Evolutionary conservation across 2,797 vertebrate genomes (phyloP).

Genomic region (Phylloscopus collybita): DNA sequence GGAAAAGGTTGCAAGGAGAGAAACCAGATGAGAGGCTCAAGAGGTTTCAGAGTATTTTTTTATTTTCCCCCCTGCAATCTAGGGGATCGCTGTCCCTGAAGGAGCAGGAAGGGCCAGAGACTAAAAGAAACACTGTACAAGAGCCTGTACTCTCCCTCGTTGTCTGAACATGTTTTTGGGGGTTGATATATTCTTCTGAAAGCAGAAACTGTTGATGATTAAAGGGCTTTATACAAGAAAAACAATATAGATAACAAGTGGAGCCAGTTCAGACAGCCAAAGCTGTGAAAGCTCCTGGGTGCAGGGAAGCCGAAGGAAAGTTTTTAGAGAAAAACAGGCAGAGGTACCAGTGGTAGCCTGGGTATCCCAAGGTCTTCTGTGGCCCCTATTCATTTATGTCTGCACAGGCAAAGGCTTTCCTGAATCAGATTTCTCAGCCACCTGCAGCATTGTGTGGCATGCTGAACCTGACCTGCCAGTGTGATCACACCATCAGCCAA

Average conservation of each 20-base stretch:
- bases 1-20: not conserved
- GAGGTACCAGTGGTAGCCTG: not conserved
- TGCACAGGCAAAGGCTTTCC: not conserved
- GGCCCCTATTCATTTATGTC: not conserved
- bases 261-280: not conserved
- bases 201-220: not conserved
- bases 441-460: not conserved
- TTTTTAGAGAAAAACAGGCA: not conserved
- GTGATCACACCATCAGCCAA: not conserved
- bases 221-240: not conserved
- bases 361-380: not conserved
- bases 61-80: not conserved
- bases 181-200: not conserved
- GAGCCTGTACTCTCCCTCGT: not conserved
- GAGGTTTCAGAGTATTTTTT: not conserved
- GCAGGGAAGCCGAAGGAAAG: not conserved
- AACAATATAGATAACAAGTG: not conserved
- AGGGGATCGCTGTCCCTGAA: not conserved
- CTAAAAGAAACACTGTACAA: not conserved
- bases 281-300: not conserved
- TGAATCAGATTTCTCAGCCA: not conserved
- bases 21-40: constrained; percentile 4
- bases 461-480: not conserved
- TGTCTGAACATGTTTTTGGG: not conserved
- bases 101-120: not conserved